A percentile compares a stretch with the other conserved stretches of the same genome.
Evolutionary conservation across 2,113 vertebrate species (phyloP).

Genomic region (Otocyon megalotis): DNA sequence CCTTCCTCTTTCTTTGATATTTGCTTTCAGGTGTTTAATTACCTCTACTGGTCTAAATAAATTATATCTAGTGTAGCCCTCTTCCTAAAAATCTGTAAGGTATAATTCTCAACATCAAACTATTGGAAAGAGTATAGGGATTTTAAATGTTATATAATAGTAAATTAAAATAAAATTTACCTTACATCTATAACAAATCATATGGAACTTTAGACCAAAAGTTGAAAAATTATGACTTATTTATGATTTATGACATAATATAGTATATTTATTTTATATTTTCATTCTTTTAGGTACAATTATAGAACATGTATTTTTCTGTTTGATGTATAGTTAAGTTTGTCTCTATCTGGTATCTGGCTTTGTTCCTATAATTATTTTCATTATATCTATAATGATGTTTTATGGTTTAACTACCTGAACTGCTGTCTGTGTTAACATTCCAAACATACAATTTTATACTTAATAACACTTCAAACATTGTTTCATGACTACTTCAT

Average conservation of each 20-base stretch:
- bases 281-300: background rate
- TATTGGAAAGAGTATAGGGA: background rate
- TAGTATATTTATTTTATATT: background rate
- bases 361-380: background rate
- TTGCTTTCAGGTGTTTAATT: slow-evolving; percentile 4
- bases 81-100: background rate
- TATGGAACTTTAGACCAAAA: background rate
- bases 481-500: background rate
- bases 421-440: background rate
- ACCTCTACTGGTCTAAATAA: background rate
- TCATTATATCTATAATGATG: background rate
- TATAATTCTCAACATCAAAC: background rate
- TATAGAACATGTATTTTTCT: background rate
- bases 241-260: background rate
- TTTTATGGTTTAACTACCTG: background rate
- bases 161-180: background rate
- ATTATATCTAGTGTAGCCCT: background rate
- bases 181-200: background rate
- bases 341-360: background rate
- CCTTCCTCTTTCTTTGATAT: background rate
- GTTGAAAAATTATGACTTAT: background rate
- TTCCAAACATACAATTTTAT: background rate
- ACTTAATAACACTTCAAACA: background rate
- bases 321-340: background rate
- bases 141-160: background rate